Evolutionary conservation across 2,797 vertebrate genomes (phyloP), one percentile per base, ranked within the genome.

Genomic region (Cuculus canorus): DNA sequence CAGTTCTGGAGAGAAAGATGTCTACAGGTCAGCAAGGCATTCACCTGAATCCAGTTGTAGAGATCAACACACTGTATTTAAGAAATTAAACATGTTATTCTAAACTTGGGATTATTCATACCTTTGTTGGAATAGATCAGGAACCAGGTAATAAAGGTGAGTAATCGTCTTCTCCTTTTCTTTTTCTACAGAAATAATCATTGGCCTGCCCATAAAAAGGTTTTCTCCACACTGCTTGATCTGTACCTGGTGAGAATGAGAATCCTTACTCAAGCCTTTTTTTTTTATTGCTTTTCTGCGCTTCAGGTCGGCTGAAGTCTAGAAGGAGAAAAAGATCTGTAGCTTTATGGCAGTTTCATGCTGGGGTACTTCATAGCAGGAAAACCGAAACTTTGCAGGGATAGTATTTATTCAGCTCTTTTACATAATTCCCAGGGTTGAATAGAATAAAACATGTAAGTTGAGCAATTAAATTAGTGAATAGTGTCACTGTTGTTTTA

Each of bases 401-500:
- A 33, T 59, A n/a, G 30, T 56, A 61, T 78, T 88, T 86, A 73
- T 72, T 73, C 39, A 19, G 5, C 50, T 80, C 50, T 90, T 89
- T 75, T 60, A 16, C 33, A 16, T 66, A 53, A 66, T 75, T 90
- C 39, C 21, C 39, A 32, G 37, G 35, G 28, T 45, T 86, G 59
- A 81, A 83, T 71, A 78, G 39, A 73, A 43, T 88, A 63, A 90
- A 93, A 77, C 21, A 32, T 39, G 19, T 54, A 77, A 84, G 48
- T 16, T 52, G n/a, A 63, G 53, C 48, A 70, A 88, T 91, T 88
- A 81, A 57, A 86, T 78, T 78, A 94, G 86, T 86, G 32, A 86
- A 71, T 78, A 50, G 50, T 82, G n/a, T 75, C 85, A 54, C 48
- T 71, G 78, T 53, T 93, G 35, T 82, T 92, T 86, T 70, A 81